A percentile compares a stretch with the other conserved stretches of the same genome.
These are phyloP conservation scores for Desmophyllum pertusum DNA, from an alignment of 92 coral and sea anemone species.

Conservation along the genomic window DNA sequence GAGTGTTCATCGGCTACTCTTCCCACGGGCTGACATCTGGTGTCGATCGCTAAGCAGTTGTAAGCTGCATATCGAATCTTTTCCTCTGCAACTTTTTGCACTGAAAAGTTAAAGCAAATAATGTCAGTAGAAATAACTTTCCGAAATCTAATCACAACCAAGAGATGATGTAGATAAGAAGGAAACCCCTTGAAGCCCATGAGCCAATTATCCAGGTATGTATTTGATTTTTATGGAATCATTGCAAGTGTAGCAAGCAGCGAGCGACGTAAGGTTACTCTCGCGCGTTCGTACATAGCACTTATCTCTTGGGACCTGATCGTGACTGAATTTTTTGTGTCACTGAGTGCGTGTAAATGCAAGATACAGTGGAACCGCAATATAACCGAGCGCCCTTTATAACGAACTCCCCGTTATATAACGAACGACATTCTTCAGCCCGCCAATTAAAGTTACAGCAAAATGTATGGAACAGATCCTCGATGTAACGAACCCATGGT, in stretches of 20 bases:
- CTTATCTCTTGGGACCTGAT: too few relatives aligned
- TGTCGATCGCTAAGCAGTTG: conserved; percentile 97
- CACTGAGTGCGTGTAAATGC: too few relatives aligned
- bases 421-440: too few relatives aligned
- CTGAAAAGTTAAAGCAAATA: conserved; percentile 48
- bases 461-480: too few relatives aligned
- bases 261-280: not conserved
- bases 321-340: too few relatives aligned
- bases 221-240: too few relatives aligned
- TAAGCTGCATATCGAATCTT: conserved; percentile 98
- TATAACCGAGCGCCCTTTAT: too few relatives aligned
- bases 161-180: not conserved
- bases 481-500: too few relatives aligned
- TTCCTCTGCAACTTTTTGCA: conserved; percentile 95
- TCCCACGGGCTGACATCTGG: conserved; percentile 99
- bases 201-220: not conserved
- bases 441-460: too few relatives aligned
- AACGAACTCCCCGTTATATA: too few relatives aligned
- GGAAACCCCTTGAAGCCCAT: not conserved
- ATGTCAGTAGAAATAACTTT: not conserved
- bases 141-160: not conserved
- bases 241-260: not conserved
- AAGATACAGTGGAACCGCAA: too few relatives aligned
- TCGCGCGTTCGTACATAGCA: not conserved
- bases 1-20: conserved; percentile 47